Percentiles rank a stretch among this genome's conserved stretches.
Conservation (phyloP, 2,888 invertebrate species). For the Shargacucullia verbasci region DNA sequence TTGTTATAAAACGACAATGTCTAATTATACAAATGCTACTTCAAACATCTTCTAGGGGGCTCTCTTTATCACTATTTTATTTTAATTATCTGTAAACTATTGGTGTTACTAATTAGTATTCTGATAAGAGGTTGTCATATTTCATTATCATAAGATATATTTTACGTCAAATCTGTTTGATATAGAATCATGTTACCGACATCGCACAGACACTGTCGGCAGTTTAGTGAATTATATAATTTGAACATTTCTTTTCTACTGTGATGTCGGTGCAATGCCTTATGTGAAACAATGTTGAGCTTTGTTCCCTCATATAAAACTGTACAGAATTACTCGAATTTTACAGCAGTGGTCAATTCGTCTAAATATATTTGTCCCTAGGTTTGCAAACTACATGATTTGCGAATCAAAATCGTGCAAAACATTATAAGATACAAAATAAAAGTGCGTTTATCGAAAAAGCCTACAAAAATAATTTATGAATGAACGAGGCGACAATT, state of each 20-base stretch:
- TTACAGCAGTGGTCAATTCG: constrained; percentile 66
- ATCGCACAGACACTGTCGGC: constrained; percentile 44
- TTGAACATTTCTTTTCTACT: constrained; percentile 54
- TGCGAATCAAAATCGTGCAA: constrained; percentile 57
- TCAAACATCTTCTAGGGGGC: constrained; percentile 79
- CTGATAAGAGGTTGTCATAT: constrained; percentile 48
- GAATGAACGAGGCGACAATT: constrained; percentile 36
- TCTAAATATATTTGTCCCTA: constrained; percentile 75
- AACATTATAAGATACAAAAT: constrained; percentile 61
- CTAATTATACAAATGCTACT: constrained; percentile 86
- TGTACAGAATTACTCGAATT: constrained; percentile 65
- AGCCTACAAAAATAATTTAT: constrained; percentile 69
- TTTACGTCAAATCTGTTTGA: constrained; percentile 61
- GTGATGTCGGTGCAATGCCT: constrained; percentile 48
- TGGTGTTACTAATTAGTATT: constrained; percentile 81
- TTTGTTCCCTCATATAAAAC: constrained; percentile 80
- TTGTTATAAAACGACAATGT: constrained; percentile 79
- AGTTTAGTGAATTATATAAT: constrained; percentile 36
- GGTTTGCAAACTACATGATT: constrained; percentile 64
- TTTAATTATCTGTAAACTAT: constrained; percentile 80
- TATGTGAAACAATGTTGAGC: constrained; percentile 61
- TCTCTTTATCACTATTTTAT: constrained; percentile 74
- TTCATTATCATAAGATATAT: constrained; percentile 72
- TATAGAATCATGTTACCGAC: constrained; percentile 57
- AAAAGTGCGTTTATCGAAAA: constrained; percentile 61